Evolutionary conservation across 1,140 invertebrate species (phyloP).

Genomic region (Bombus huntii): DNA sequence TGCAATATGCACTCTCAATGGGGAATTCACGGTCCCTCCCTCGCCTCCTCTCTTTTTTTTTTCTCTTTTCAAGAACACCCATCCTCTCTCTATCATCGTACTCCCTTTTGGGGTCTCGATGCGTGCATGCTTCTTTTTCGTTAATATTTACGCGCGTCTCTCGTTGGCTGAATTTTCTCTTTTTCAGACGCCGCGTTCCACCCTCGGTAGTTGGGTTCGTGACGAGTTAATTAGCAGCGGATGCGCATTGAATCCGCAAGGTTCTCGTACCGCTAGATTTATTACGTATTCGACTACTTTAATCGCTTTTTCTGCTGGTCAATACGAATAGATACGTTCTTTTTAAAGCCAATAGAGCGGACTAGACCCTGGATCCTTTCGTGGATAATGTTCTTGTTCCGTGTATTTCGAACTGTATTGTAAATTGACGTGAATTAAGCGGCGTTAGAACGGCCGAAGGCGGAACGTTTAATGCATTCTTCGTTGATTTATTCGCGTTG

Average conservation of each 20-base stretch:
- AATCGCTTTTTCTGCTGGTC: too few relatives aligned
- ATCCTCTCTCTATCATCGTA: not conserved
- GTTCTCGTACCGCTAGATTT: constrained; percentile 23
- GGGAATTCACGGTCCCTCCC: not conserved
- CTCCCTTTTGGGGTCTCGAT: too few relatives aligned
- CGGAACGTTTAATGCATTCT: not conserved
- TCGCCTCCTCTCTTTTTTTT: too few relatives aligned
- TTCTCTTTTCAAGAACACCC: not conserved
- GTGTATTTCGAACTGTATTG: not conserved
- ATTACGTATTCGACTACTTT: constrained; percentile 3
- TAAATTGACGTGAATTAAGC: too few relatives aligned
- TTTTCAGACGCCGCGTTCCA: not conserved
- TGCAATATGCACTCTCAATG: constrained; percentile 42
- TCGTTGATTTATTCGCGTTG: constrained; percentile 2
- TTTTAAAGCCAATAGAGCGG: not conserved
- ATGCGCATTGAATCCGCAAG: constrained; percentile 18
- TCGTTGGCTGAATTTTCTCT: not conserved
- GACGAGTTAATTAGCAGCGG: constrained; percentile 35
- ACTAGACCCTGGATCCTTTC: too few relatives aligned
- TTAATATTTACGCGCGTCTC: constrained; percentile 42
- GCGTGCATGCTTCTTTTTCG: not conserved
- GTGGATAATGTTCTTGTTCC: not conserved
- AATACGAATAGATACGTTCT: not conserved
- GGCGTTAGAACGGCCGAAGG: too few relatives aligned
- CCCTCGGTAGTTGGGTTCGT: not conserved